Conservation (phyloP, 2,797 vertebrate species). For the Sebastes steindachneri region DNA sequence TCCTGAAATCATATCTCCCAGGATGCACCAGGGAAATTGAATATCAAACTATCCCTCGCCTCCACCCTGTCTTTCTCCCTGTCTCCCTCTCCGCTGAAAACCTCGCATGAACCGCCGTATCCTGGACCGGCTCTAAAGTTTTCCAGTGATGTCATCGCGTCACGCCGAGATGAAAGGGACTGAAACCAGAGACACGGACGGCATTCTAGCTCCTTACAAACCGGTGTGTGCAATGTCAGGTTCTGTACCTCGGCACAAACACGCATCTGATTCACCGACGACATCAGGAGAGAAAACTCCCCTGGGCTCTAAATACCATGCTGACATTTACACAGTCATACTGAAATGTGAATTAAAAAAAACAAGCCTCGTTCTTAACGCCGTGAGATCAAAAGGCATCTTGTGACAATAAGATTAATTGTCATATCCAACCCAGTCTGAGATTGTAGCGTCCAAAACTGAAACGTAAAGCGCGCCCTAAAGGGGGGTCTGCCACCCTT, state of each 20-base stretch:
- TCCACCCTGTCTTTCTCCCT: constrained; percentile 33
- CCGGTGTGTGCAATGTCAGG: constrained; percentile 22
- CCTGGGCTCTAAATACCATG: constrained; percentile 78
- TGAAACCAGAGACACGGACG: constrained; percentile 49
- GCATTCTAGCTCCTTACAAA: constrained; percentile 30
- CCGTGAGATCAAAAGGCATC: constrained; percentile 55
- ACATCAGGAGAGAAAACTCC: constrained; percentile 53
- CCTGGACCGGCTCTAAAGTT: constrained; percentile 38
- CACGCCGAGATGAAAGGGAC: constrained; percentile 15
- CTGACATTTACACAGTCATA: constrained; percentile 78
- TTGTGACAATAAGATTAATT: constrained; percentile 72
- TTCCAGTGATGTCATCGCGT: constrained; percentile 46
- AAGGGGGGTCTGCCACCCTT: constrained; percentile 12
- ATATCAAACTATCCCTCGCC: constrained; percentile 64
- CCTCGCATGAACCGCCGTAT: constrained; percentile 33
- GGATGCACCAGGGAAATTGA: constrained; percentile 75
- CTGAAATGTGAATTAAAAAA: constrained; percentile 47
- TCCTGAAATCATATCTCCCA: constrained; percentile 79
- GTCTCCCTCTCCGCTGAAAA: constrained; percentile 34
- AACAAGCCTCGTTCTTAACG: constrained; percentile 49
- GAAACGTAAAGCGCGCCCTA: constrained; percentile 5
- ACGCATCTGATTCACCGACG: constrained; percentile 52
- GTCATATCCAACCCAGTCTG: constrained; percentile 36
- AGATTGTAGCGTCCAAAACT: constrained; percentile 8
- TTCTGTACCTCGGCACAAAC: constrained; percentile 41